These are phyloP conservation scores for Morbakka virulenta DNA, from an alignment of 30 jellyfish, hydroid and myxozoan genomes.

Conservation along the genomic window DNA sequence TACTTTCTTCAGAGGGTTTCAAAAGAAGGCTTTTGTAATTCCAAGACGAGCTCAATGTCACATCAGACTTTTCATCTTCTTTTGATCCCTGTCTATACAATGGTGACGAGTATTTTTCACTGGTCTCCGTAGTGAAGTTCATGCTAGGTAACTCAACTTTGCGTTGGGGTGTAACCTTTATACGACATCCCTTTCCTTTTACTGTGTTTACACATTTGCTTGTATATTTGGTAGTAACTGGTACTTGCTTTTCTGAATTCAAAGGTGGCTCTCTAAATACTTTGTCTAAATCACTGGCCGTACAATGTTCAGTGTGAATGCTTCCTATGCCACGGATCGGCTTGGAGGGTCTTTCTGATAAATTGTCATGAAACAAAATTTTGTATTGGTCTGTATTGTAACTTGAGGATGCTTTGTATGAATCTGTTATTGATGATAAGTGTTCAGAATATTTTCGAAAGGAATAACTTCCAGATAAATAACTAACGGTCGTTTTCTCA, in stretches of 20 bases:
- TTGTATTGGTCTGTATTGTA: background rate
- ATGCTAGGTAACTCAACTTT: constrained; percentile 55
- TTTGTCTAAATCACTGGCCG: background rate
- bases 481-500: background rate
- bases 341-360: too few species aligned
- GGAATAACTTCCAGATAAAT: background rate
- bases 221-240: background rate
- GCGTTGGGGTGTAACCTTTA: constrained; percentile 72
- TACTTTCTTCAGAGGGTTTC: too few species aligned
- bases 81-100: background rate
- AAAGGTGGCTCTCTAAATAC: background rate
- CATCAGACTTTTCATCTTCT: background rate
- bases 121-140: constrained; percentile 8
- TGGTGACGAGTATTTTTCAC: background rate
- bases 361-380: too few species aligned
- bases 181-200: constrained; percentile 69
- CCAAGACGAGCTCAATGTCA: background rate
- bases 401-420: background rate
- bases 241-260: background rate
- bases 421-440: background rate
- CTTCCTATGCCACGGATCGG: background rate
- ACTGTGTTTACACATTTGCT: background rate
- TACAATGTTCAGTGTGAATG: background rate
- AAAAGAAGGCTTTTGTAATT: background rate
- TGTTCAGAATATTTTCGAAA: background rate